A percentile compares a stretch with the other conserved stretches of the same genome.
These are phyloP conservation scores for Neolamprologus fasciatus DNA, from an alignment of 2,113 vertebrate genomes.

Conservation along the genomic window DNA sequence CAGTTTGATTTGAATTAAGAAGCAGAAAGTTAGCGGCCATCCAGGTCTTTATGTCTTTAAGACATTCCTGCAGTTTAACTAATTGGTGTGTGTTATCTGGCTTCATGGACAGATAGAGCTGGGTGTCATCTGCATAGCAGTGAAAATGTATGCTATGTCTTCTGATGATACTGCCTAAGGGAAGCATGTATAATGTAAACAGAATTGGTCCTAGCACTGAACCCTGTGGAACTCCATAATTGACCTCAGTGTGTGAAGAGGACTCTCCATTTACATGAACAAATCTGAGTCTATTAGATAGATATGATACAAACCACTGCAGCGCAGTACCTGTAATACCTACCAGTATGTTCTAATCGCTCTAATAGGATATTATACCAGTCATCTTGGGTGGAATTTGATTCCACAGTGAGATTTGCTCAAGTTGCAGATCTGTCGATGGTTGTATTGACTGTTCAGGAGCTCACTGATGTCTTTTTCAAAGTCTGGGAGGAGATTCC, in stretches of 20 bases:
- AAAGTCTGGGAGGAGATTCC: background rate
- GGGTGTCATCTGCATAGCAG: background rate
- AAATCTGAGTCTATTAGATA: background rate
- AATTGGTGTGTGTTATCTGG: background rate
- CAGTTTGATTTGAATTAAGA: accelerated
- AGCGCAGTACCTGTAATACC: background rate
- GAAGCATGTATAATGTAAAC: background rate
- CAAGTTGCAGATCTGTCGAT: background rate
- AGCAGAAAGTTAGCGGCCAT: background rate
- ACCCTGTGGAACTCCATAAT: background rate
- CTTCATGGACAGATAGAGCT: background rate
- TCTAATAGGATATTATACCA: background rate
- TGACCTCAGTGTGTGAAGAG: background rate
- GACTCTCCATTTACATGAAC: background rate
- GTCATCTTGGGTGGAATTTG: background rate
- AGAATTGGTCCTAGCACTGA: background rate
- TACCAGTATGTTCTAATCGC: background rate
- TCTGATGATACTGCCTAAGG: accelerated
- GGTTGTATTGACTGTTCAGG: background rate
- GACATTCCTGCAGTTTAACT: background rate
- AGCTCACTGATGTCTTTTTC: background rate
- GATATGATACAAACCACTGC: background rate
- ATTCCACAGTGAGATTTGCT: background rate
- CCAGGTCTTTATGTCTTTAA: background rate
- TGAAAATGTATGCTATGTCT: background rate